Evolutionary conservation across 1,140 invertebrate genomes (phyloP).

Genomic region (Nasonia vitripennis): DNA sequence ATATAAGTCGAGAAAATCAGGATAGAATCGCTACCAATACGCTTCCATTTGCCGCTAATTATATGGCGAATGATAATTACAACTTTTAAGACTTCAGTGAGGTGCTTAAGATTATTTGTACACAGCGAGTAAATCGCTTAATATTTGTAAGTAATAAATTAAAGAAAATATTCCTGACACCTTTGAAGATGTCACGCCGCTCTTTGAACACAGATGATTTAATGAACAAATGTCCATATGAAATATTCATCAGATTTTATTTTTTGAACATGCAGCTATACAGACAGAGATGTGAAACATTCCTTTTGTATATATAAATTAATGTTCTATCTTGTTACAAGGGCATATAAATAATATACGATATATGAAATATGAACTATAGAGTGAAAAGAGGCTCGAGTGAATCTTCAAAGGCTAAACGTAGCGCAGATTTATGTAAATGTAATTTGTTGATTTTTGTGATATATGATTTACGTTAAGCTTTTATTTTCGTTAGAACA

Average conservation of each 20-base stretch:
- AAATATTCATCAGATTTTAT: constrained; percentile 29
- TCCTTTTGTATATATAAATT: constrained; percentile 35
- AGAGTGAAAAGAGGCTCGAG: not conserved
- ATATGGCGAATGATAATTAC: constrained; percentile 15
- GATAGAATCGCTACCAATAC: constrained; percentile 8
- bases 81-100: constrained; percentile 17
- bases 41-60: constrained; percentile 3
- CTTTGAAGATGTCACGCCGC: constrained; percentile 15
- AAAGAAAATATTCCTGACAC: constrained; percentile 2
- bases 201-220: not conserved
- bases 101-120: constrained; percentile 25
- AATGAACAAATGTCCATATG: constrained; percentile 5
- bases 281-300: not conserved
- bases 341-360: constrained; percentile 5
- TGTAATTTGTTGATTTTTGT: constrained; percentile 16
- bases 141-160: constrained; percentile 3
- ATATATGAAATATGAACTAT: constrained; percentile 13
- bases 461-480: constrained; percentile 1
- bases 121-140: not conserved
- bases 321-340: constrained; percentile 21
- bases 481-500: not conserved
- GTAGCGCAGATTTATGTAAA: not conserved
- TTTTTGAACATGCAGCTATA: constrained; percentile 8
- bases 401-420: constrained; percentile 27
- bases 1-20: not conserved